Evolutionary conservation across 2,113 vertebrate species (phyloP).

Genomic region (Coptodon rendalli): DNA sequence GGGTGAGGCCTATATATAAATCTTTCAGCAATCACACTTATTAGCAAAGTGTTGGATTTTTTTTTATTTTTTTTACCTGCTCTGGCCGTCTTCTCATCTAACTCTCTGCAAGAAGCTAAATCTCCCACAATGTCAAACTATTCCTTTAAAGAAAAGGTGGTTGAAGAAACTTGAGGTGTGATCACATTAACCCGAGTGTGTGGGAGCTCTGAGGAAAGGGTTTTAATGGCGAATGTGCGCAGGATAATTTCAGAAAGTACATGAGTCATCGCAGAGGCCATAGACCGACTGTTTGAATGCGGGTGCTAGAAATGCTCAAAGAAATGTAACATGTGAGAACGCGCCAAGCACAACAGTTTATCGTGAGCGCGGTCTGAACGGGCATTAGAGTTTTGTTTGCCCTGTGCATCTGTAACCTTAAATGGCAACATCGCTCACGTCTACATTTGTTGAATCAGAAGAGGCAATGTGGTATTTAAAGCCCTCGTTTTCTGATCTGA

Average conservation of each 20-base stretch:
- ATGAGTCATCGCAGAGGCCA: constrained; percentile 15
- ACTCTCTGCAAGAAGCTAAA: neutral
- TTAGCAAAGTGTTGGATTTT: neutral
- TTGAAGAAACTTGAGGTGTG: neutral
- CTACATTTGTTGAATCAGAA: neutral
- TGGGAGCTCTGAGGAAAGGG: neutral
- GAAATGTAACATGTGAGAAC: neutral
- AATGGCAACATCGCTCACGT: neutral
- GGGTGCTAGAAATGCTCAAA: neutral
- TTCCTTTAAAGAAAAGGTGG: neutral
- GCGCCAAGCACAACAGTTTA: neutral
- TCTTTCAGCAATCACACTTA: neutral
- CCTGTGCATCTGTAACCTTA: neutral
- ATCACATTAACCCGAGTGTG: neutral
- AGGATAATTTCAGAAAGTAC: constrained; percentile 11
- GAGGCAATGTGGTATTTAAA: constrained; percentile 1
- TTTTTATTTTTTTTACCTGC: neutral
- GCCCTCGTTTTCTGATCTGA: neutral
- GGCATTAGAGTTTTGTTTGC: neutral
- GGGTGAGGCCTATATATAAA: neutral
- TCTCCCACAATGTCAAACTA: neutral
- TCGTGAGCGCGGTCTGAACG: neutral
- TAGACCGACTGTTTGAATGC: neutral
- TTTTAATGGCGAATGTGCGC: neutral
- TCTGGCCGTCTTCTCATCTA: neutral